Evolutionary conservation across 2,888 invertebrate genomes (phyloP), one percentile per base, ranked within the genome.

Genomic region (Pogonocherus hispidulus): DNA sequence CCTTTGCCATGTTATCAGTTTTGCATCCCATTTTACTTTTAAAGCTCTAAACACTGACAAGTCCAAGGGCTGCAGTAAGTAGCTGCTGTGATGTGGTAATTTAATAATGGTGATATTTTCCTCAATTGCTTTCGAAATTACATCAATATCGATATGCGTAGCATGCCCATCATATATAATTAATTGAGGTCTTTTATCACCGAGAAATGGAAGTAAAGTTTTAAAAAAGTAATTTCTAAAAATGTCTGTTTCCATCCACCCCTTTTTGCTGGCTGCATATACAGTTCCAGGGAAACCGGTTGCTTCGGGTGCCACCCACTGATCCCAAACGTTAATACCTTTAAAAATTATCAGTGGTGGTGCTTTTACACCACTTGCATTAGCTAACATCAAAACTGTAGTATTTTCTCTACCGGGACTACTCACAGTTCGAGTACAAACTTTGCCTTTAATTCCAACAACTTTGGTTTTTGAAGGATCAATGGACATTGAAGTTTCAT

Each of bases 311-410:
- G 63, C 63, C 18, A 55, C 68, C 81, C 80, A 83, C 51, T 76
- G 69, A 63, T 82, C 80, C 82, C 82, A 83, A 18, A 80, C 65
- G 73, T 82, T 77, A 70, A 79, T 80, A 14, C 81, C 76, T 60
- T 81, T 80, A 66, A 77, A 80, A 51, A 82, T 78, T 37, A 83
- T 81, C 27, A 84, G 68, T 23, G 82, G 83, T 22, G 80, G 80
- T 9, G 72, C 74, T 72, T 82, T 83, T 0, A 77, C 74, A 44
- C 81, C 80, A 66, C 63, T 66, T 59, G 76, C 77, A 72, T 62
- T 75, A 52, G 62, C 66, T 11, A 57, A 60, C 56, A 78, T 70
- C 60, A 81, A 72, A 27, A 82, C 74, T 32, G 81, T 80, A n/a
- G 72, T 78, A 67, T 80, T 82, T 62, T 81, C 75, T 76, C 74